Base-by-base conservation (phyloP, 2,113 vertebrate species). In the Dromas ardeola region DNA sequence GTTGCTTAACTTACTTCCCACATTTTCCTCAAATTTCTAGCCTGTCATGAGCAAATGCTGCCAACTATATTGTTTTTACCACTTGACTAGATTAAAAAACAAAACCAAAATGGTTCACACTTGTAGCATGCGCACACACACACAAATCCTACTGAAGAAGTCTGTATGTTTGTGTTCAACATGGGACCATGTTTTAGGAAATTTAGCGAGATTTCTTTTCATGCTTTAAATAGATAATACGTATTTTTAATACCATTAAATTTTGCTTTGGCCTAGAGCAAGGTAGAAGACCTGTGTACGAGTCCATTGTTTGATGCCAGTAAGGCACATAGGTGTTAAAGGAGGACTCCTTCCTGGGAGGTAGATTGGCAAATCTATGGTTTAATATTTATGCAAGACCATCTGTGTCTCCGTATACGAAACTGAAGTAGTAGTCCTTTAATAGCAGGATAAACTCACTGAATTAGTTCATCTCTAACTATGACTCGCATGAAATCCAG, bases 131-230 rank as follows among this genome's bases (percentile, higher is more conserved):
- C 5, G 8, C 42, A 26, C 40, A 22, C 50, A 30, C 38, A 13
- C 16, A 36, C 11, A 36, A 32, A 16, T 49, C 52, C 45, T 50
- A 6, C 53, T 32, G 53, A 34, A 55, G 84, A 71, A 45, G 16
- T 47, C 36, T 56, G 0, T 13, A 6, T 69, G n/a, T 42, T 42
- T 61, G 59, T 81, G 55, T 66, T 56, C 63, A 36, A 1, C 34
- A 4, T 1, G 1, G 32, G 43, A 30, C 14, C 5, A 2, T 3
- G 0, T 19, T 76, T 40, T 58, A 45, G 50, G 76, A 66, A 56
- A 70, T 81, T 22, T 15, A 71, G 40, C 8, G 34, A 76, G 53
- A 42, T 76, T 76, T 47, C 34, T 80, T 42, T 59, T 23, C 12
- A 3, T 58, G 55, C 38, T 86, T 69, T 86, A 16, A 61, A 25